Percentiles rank a stretch among this genome's conserved stretches.
Conservation (phyloP, 1,140 invertebrate species). For the Mycetomoellerius zeteki region DNA sequence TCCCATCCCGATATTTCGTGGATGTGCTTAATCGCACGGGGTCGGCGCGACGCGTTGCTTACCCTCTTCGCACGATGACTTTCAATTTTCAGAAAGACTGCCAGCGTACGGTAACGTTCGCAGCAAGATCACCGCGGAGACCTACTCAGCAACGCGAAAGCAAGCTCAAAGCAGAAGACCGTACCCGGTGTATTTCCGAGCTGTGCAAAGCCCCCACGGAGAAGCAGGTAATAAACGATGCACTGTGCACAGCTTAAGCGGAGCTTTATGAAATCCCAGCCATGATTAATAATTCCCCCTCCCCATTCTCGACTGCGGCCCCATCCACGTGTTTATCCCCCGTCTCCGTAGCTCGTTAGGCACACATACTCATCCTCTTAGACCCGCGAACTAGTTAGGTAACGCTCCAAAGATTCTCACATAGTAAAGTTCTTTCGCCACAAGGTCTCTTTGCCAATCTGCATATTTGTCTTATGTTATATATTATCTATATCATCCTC, state of each 20-base stretch:
- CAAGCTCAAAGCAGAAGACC: conserved; percentile 50
- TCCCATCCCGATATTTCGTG: conserved; percentile 15
- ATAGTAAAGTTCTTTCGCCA: conserved; percentile 47
- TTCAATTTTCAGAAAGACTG: conserved; percentile 72
- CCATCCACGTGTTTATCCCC: conserved; percentile 34
- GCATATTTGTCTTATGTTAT: conserved; percentile 53
- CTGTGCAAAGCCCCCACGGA: conserved; percentile 74
- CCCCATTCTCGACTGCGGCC: conserved; percentile 44
- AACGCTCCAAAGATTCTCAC: conserved; percentile 63
- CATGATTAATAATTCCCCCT: conserved; percentile 85
- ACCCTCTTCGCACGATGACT: conserved; percentile 56
- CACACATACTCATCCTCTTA: conserved; percentile 75
- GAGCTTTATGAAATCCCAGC: conserved; percentile 85
- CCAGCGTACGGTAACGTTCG: conserved; percentile 5
- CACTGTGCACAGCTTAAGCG: conserved; percentile 82
- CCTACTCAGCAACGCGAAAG: conserved; percentile 70
- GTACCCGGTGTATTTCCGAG: conserved; percentile 78
- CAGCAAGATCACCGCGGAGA: conserved; percentile 55
- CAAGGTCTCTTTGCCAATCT: conserved; percentile 43
- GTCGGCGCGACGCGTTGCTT: background rate
- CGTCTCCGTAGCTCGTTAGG: conserved; percentile 74
- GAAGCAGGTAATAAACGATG: conserved; percentile 82
- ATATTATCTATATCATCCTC: conserved; percentile 34
- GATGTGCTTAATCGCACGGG: conserved; percentile 33
- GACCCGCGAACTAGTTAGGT: conserved; percentile 65